Conservation (phyloP, 1,140 invertebrate species). For the Camponotus pennsylvanicus region DNA sequence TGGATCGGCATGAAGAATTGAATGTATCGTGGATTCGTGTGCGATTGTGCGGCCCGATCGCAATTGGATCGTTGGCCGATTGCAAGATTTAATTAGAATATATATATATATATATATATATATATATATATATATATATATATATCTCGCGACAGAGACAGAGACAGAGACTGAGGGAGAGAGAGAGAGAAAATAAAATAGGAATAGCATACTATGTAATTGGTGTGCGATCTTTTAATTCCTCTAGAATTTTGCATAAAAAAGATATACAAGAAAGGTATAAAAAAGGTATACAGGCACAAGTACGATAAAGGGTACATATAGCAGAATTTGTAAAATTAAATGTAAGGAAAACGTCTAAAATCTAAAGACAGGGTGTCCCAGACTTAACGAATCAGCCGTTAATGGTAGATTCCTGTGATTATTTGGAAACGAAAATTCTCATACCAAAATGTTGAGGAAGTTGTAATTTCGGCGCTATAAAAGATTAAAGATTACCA, state of each 20-base stretch:
- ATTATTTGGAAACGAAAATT: too few species aligned
- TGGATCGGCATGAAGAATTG: slow-evolving; percentile 46
- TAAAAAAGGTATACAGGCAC: not conserved
- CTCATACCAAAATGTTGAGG: too few species aligned
- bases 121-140: not conserved
- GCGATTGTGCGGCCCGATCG: slow-evolving; percentile 11
- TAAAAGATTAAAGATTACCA: too few species aligned
- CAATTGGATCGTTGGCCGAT: slow-evolving; percentile 45
- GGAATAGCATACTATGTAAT: too few species aligned
- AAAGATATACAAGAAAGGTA: not conserved
- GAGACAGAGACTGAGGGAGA: not conserved
- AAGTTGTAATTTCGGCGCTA: too few species aligned
- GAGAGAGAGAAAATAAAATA: too few species aligned
- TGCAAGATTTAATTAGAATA: slow-evolving; percentile 55
- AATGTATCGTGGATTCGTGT: slow-evolving; percentile 9
- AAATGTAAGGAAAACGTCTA: not conserved
- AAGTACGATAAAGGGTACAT: too few species aligned
- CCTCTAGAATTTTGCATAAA: too few species aligned
- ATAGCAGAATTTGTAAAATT: not conserved
- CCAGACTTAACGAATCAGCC: too few species aligned
- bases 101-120: not conserved
- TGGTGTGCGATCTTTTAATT: too few species aligned
- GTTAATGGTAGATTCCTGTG: too few species aligned
- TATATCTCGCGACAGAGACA: not conserved
- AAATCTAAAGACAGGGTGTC: too few species aligned